Percentiles rank a stretch among this genome's conserved stretches.
Conservation (phyloP, 1,140 invertebrate genomes). For the Myzus persicae region DNA sequence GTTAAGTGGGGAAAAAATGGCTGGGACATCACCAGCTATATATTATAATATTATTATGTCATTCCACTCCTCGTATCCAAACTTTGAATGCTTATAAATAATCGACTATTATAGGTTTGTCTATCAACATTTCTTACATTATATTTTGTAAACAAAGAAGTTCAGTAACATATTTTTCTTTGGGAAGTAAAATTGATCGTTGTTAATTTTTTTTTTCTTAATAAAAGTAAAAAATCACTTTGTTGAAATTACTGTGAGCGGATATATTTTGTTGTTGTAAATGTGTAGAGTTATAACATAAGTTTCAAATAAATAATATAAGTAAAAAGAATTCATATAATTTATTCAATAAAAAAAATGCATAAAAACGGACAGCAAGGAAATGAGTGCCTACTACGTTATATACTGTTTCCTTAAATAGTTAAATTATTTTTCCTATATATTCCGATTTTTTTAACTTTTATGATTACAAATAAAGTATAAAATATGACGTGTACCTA, state of each 20-base stretch:
- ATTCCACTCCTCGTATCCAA: not conserved
- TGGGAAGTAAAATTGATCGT: not conserved
- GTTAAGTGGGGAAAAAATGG: not conserved
- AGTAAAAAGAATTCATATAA: not conserved
- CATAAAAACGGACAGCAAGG: not conserved
- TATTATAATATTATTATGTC: not conserved
- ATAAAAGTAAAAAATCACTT: not conserved
- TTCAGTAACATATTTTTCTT: not conserved
- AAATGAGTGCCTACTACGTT: not conserved
- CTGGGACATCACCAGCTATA: not conserved
- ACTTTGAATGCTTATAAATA: not conserved
- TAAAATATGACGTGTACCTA: no score
- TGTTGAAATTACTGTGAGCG: not conserved
- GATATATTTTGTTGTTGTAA: not conserved
- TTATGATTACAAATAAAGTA: no score
- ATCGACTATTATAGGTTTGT: not conserved
- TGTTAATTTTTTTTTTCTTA: not conserved
- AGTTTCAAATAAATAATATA: not conserved
- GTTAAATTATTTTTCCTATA: no score
- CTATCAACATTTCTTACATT: not conserved
- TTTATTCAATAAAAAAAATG: not conserved
- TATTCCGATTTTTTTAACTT: no score
- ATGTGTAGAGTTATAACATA: not conserved
- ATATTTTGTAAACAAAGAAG: not conserved
- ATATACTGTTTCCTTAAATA: no score